phyloP scores from a whole-genome alignment of 2,888 invertebrate species.

The Listrodromus nycthemerus region DNA sequence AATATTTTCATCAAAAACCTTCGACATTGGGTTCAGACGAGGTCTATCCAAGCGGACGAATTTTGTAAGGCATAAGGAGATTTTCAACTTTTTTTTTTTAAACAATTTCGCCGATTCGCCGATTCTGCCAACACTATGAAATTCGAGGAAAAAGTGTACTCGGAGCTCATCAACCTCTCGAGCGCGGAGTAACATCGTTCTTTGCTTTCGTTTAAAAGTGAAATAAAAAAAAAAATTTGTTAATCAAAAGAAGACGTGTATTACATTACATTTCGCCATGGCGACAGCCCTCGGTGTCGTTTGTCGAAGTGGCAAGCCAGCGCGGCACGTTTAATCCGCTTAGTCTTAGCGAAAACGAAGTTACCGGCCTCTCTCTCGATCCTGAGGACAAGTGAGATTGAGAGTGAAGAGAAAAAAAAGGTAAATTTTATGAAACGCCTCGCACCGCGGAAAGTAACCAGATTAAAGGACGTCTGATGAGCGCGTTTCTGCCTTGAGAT shows the following conservation, averaged over 20 bases:
- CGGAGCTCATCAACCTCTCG: too few relatives aligned
- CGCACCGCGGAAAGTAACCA: constrained; percentile 5
- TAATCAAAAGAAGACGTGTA: not conserved
- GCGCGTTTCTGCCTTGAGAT: constrained; percentile 13
- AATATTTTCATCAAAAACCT: too few relatives aligned
- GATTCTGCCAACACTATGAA: not conserved
- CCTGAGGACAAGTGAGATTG: not conserved
- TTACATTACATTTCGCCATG: not conserved
- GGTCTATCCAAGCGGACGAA: too few relatives aligned
- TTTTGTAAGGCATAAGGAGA: too few relatives aligned
- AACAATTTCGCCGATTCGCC: not conserved
- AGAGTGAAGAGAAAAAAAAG: constrained; percentile 13
- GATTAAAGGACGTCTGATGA: constrained; percentile 34
- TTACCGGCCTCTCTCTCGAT: constrained; percentile 22
- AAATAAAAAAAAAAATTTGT: not conserved
- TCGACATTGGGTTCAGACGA: too few relatives aligned
- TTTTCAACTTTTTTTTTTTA: too few relatives aligned
- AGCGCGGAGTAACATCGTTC: not conserved
- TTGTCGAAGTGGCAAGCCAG: constrained; percentile 15
- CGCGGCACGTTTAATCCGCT: constrained; percentile 47
- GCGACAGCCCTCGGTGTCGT: constrained; percentile 11
- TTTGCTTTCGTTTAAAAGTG: not conserved
- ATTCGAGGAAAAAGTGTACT: not conserved
- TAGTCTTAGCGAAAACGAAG: constrained; percentile 42
- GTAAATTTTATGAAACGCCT: constrained; percentile 15